These are phyloP conservation scores for Orius insidiosus DNA, from an alignment of 1,140 invertebrate species.

Conservation along the genomic window DNA sequence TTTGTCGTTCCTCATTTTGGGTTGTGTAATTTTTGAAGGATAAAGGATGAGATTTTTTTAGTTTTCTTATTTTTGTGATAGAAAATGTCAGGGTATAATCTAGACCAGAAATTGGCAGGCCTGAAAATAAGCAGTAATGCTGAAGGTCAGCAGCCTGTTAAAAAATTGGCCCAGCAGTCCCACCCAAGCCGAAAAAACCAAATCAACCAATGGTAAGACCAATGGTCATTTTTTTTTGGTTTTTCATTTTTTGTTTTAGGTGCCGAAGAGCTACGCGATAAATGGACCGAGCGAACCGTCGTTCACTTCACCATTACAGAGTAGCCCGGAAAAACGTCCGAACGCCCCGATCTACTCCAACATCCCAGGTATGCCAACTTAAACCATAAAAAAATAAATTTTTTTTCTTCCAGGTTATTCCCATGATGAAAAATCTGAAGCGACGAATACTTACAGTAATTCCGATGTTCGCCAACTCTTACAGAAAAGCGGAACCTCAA, in stretches of 20 bases:
- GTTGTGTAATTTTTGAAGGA: too few species aligned
- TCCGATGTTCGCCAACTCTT: constrained; percentile 16
- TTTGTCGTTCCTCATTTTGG: too few species aligned
- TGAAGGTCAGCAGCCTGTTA: constrained; percentile 23
- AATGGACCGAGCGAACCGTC: constrained; percentile 32
- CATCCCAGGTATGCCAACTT: constrained; percentile 17
- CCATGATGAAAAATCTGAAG: constrained; percentile 22
- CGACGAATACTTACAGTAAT: constrained; percentile 26
- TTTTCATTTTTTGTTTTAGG: too few species aligned
- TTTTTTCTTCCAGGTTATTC: constrained; percentile 21
- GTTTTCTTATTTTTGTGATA: neutral
- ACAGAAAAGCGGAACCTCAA: constrained; percentile 17
- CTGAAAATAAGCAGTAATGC: constrained; percentile 26
- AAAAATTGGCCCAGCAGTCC: constrained; percentile 57
- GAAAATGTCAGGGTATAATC: constrained; percentile 22
- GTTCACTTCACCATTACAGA: constrained; percentile 32
- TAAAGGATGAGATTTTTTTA: too few species aligned
- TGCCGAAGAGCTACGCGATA: constrained; percentile 33
- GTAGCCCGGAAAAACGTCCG: constrained; percentile 24
- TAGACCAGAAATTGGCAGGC: constrained; percentile 31
- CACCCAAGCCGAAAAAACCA: constrained; percentile 55
- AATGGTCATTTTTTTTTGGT: too few species aligned
- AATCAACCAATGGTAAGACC: constrained; percentile 42
- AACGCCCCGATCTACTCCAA: constrained; percentile 28
- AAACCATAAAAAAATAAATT: too few species aligned